Conservation (phyloP, 2,797 vertebrate genomes). For the Pseudomugil gertrudae region DNA sequence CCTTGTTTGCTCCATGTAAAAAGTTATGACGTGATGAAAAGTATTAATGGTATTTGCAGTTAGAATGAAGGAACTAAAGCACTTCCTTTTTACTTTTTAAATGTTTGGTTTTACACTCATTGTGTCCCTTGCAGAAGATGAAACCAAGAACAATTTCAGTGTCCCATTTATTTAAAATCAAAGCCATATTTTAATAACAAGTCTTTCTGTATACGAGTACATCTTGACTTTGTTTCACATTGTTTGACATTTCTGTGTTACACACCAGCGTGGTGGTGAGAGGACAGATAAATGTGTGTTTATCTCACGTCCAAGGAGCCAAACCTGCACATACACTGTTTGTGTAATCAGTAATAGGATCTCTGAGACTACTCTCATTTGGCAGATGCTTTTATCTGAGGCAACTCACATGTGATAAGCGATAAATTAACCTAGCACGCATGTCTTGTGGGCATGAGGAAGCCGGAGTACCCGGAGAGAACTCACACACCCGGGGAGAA, state of each 20-base stretch:
- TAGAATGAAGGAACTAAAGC: constrained; percentile 42
- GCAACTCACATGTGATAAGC: no score
- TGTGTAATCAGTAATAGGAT: constrained; percentile 13
- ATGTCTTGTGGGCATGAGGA: no score
- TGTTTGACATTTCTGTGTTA: constrained; percentile 58
- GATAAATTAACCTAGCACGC: no score
- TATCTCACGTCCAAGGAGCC: constrained; percentile 33
- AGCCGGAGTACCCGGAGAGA: no score
- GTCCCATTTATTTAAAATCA: not conserved
- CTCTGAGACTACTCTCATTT: no score
- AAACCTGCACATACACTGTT: constrained; percentile 35
- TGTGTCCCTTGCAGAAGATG: constrained; percentile 10
- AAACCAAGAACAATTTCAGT: constrained; percentile 33
- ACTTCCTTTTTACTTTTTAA: constrained; percentile 37
- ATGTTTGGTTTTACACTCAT: constrained; percentile 25
- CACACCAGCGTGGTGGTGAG: constrained; percentile 31
- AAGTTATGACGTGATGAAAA: constrained; percentile 52
- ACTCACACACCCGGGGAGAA: no score
- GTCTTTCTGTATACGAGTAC: constrained; percentile 29
- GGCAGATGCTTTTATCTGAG: no score
- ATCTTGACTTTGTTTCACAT: constrained; percentile 42
- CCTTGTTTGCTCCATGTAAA: constrained; percentile 47
- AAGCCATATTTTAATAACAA: constrained; percentile 23
- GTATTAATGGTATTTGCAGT: constrained; percentile 42
- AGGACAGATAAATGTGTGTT: constrained; percentile 48